Evolutionary conservation across 2,113 vertebrate genomes (phyloP).

Genomic region (Rattus rattus): DNA sequence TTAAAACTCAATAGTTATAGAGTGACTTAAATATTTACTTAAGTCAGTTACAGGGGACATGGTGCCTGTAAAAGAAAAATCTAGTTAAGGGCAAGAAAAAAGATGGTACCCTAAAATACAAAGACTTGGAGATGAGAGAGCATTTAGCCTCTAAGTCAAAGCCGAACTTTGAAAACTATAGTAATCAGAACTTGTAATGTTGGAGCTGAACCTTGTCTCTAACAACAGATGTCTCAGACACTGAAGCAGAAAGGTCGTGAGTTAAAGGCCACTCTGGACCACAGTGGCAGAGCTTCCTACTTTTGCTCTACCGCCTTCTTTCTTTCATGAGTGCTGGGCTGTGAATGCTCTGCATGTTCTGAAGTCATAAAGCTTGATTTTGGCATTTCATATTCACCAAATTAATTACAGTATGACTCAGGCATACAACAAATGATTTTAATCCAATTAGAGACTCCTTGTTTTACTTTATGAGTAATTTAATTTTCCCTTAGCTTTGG

Average conservation of each 20-base stretch:
- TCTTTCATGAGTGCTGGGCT: background rate
- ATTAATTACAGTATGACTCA: background rate
- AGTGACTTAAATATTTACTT: background rate
- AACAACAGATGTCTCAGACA: background rate
- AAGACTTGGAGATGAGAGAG: background rate
- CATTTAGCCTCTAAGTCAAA: background rate
- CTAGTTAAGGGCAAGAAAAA: background rate
- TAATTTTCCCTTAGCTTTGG: constrained; percentile 31
- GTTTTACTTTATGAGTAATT: constrained; percentile 8
- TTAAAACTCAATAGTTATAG: no score
- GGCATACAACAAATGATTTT: background rate
- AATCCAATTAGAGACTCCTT: background rate
- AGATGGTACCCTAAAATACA: background rate
- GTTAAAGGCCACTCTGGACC: background rate
- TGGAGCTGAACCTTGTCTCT: background rate
- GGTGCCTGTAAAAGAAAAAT: background rate
- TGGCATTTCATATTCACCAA: background rate
- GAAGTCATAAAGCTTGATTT: constrained; percentile 6
- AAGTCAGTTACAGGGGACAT: background rate
- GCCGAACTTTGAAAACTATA: background rate
- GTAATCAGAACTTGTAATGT: background rate
- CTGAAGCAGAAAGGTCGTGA: background rate
- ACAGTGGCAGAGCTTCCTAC: background rate
- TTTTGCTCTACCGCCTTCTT: background rate
- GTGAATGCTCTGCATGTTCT: background rate